Evolutionary conservation across 1,140 invertebrate species (phyloP).

Genomic region (Mesaphorura yosii): DNA sequence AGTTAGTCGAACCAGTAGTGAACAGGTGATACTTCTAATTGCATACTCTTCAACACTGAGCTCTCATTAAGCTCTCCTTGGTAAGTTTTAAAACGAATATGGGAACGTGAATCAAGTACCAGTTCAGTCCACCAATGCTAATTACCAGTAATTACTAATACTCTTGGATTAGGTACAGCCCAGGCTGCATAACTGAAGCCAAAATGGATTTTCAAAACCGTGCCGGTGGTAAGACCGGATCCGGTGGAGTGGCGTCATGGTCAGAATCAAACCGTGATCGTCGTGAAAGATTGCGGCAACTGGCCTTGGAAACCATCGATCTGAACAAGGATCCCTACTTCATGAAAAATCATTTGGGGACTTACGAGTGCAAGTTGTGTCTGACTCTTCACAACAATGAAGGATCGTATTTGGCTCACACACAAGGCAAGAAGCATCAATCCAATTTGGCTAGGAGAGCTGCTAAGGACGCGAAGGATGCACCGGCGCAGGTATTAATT

Average conservation of each 20-base stretch:
- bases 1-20: too few species aligned
- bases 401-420: conserved; percentile 97
- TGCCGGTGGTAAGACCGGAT: conserved; percentile 95
- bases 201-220: conserved; percentile 94
- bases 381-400: conserved; percentile 98
- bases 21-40: too few species aligned
- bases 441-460: conserved; percentile 93
- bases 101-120: too few species aligned
- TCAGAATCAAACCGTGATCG: conserved; percentile 95
- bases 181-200: too few species aligned
- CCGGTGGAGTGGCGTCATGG: conserved; percentile 96
- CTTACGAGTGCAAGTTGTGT: conserved; percentile 99
- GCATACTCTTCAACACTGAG: too few species aligned
- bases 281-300: conserved; percentile 83
- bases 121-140: too few species aligned
- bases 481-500: conserved; percentile 54
- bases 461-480: conserved; percentile 96
- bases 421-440: conserved; percentile 99
- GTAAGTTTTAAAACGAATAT: too few species aligned
- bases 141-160: too few species aligned
- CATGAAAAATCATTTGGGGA: conserved; percentile 95
- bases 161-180: too few species aligned
- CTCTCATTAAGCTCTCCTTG: too few species aligned
- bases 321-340: conserved; percentile 98
- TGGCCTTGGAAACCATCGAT: conserved; percentile 97